A percentile compares a stretch with the other conserved stretches of the same genome.
phyloP scores from a whole-genome alignment of 1,140 invertebrate genomes.

The Venturia canescens region DNA sequence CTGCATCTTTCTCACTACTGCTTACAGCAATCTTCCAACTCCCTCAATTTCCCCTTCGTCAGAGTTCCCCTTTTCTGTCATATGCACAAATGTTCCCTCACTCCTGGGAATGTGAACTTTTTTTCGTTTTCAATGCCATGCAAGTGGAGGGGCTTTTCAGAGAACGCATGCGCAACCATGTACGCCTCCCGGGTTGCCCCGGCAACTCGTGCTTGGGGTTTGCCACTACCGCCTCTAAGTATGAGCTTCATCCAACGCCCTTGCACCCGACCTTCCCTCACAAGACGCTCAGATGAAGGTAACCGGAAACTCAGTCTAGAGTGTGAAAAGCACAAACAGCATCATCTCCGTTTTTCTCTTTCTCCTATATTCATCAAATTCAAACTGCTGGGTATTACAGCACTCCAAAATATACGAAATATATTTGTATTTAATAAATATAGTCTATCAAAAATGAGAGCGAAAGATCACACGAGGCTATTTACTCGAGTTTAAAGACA shows the following conservation, averaged over 20 bases:
- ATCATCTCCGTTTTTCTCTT: constrained; percentile 37
- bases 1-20: constrained; percentile 10
- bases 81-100: constrained; percentile 18
- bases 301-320: background rate
- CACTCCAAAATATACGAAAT: background rate
- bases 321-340: constrained; percentile 30
- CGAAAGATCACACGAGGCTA: too few relatives aligned
- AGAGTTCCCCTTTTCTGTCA: constrained; percentile 17
- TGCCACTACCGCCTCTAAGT: constrained; percentile 72
- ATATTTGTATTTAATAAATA: background rate
- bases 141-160: background rate
- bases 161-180: constrained; percentile 64
- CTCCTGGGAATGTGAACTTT: constrained; percentile 51
- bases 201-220: constrained; percentile 75
- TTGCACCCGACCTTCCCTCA: constrained; percentile 56
- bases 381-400: background rate
- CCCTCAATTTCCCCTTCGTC: constrained; percentile 13
- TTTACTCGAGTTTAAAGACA: too few relatives aligned
- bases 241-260: constrained; percentile 71
- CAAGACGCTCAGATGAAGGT: constrained; percentile 46
- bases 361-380: constrained; percentile 34
- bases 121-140: constrained; percentile 58
- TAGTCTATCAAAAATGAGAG: too few relatives aligned
- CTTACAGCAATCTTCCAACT: constrained; percentile 27
- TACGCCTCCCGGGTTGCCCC: constrained; percentile 75